Base-by-base conservation (phyloP, 2,797 vertebrate genomes). In the Erethizon dorsatum region DNA sequence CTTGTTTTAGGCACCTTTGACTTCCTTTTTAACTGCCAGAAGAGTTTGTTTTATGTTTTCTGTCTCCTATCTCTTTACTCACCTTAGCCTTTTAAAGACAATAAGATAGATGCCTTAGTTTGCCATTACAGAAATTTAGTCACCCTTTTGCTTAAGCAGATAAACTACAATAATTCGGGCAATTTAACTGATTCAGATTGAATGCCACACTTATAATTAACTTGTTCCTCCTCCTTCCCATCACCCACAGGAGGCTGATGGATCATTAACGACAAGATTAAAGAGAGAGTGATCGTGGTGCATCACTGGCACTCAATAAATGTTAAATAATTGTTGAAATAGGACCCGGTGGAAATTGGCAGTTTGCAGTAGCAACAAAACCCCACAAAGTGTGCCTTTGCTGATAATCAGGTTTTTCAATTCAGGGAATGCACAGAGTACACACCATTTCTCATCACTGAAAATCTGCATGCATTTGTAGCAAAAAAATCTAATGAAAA, bases 291-390 rank as follows among this genome's bases (percentile, higher is more conserved):
- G 83, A 96, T 94, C 87, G 71, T 0, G 0, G 33, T 85, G 24
- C 88, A 96, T 97, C 97, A 97, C n/a, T 97, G 88, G 79, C 93
- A 83, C 79, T 97, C 85, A 95, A 89, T 97, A 97, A 94, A 91
- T 97, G 88, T 95, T 97, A 97, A 97, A 87, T 95, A 98, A 96
- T 95, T 93, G 65, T 95, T 90, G 79, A 96, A 97, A 96, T 95
- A 93, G 90, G 93, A 87, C 95, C 90, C 93, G 83, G 90, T 89
- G 88, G 94, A 95, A 73, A 88, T 73, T 91, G 86, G 47, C 59
- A 91, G 47, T 96, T 90, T 92, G 41, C 45, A 92, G 69, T 78
- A 85, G 45, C 95, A 96, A 93, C 13, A 93, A 37, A 96, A 93
- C 73, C 96, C 83, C 87, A 86, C 61, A 83, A 95, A 95, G 47